A percentile compares a stretch with the other conserved stretches of the same genome.
These are phyloP conservation scores for Apis laboriosa DNA, from an alignment of 1,140 invertebrate genomes.

Conservation along the genomic window DNA sequence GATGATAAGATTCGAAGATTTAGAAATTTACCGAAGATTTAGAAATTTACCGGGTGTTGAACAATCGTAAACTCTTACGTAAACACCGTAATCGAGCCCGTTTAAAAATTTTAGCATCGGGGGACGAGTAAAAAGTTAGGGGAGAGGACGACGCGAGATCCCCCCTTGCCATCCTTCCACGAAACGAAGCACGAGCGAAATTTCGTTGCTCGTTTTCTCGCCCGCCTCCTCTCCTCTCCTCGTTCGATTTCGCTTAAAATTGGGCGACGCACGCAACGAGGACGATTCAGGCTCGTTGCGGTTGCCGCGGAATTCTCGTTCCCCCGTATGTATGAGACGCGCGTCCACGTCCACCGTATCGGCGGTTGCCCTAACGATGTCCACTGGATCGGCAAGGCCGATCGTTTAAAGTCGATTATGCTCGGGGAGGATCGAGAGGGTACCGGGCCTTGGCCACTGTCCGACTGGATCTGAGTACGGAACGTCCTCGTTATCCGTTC, in stretches of 20 bases:
- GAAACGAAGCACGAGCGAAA: slow-evolving; percentile 4
- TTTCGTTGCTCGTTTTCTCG: slow-evolving; percentile 9
- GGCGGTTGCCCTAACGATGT: slow-evolving; percentile 57
- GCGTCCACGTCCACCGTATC: slow-evolving; percentile 37
- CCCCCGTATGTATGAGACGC: slow-evolving; percentile 35
- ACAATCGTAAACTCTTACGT: slow-evolving; percentile 7
- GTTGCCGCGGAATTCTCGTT: slow-evolving; percentile 38
- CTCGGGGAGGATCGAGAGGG: slow-evolving; percentile 43
- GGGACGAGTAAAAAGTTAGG: slow-evolving; percentile 23
- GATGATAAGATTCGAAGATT: too few species aligned
- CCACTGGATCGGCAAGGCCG: slow-evolving; percentile 58
- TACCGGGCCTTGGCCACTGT: slow-evolving; percentile 47
- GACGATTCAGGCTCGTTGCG: background rate
- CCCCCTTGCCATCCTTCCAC: background rate
- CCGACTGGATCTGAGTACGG: slow-evolving; percentile 45
- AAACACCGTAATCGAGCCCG: slow-evolving; percentile 22
- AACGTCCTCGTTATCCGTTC: slow-evolving; percentile 61
- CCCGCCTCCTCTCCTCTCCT: background rate
- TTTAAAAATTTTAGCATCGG: slow-evolving; percentile 35
- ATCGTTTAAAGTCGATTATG: slow-evolving; percentile 68
- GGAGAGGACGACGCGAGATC: slow-evolving; percentile 28
- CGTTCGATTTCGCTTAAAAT: background rate
- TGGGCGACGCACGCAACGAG: slow-evolving; percentile 26
- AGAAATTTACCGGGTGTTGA: background rate
- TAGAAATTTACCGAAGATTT: too few species aligned